Percentiles rank a stretch among this genome's conserved stretches.
Evolutionary conservation across 2,888 invertebrate genomes (phyloP).

Genomic region (Saturnia pavonia): DNA sequence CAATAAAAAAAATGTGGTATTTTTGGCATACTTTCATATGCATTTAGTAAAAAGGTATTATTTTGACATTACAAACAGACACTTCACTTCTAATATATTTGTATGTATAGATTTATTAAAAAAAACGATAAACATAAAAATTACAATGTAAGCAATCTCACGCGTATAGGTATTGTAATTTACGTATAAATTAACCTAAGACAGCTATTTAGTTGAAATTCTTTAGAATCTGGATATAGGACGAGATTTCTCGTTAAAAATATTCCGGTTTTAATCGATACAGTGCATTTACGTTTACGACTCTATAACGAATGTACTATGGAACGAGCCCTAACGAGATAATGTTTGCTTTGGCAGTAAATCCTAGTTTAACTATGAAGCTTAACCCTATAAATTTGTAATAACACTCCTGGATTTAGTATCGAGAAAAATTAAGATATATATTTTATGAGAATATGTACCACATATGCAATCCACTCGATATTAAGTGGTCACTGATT

Average conservation of each 20-base stretch:
- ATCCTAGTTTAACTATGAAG: not conserved
- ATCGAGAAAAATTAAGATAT: too few species aligned
- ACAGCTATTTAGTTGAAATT: slow-evolving; percentile 47
- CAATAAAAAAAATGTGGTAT: too few species aligned
- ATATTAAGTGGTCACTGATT: too few species aligned
- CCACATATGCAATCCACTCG: too few species aligned
- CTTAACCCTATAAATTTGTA: not conserved
- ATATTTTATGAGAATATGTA: too few species aligned
- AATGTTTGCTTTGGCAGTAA: not conserved
- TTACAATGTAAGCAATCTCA: not conserved
- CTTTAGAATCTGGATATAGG: slow-evolving; percentile 49
- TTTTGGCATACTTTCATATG: too few species aligned
- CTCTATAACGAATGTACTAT: not conserved
- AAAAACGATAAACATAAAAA: not conserved
- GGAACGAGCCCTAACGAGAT: not conserved
- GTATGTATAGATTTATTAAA: too few species aligned
- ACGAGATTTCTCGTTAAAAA: slow-evolving; percentile 53
- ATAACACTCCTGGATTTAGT: not conserved
- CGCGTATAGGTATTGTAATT: slow-evolving; percentile 36
- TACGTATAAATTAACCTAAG: slow-evolving; percentile 72
- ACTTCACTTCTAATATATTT: too few species aligned
- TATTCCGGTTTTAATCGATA: slow-evolving; percentile 12
- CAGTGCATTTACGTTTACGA: not conserved
- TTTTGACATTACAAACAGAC: too few species aligned
- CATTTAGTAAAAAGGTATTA: too few species aligned